Base-by-base conservation (phyloP, 2,888 invertebrate genomes). In the Orthosia cruda region DNA sequence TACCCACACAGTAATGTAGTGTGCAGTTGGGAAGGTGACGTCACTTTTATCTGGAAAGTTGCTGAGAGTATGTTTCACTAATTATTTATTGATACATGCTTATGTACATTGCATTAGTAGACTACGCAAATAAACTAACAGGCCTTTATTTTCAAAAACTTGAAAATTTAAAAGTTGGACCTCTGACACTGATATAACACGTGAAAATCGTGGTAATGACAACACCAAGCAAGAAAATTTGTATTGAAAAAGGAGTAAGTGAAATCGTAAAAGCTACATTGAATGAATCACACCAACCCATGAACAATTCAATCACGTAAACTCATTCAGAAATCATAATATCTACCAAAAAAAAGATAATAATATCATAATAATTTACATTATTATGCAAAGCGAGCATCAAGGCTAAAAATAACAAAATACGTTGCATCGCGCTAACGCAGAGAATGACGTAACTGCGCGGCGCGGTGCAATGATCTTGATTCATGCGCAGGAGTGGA, bases 391-490 rank as follows among this genome's bases (percentile, higher is more conserved):
- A 83, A 78, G n/a, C 61, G 18, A 45, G 23, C 52, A 23, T 54
- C n/a, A 45, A 18, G n/a, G 49, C 47, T 52, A 45, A 59, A 54
- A 26, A 40, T 9, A 40, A 50, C 72, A 62, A 61, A 81, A 63
- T 67, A 65, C 65, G 54, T 67, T 79, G 84, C 85, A 84, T 74
- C 69, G 59, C 4, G 32, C 87, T 76, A 74, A 72, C 62, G 32
- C 74, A 64, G 57, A 54, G 18, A 1, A 70, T 85, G 85, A 85
- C 87, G 87, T 69, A 61, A 75, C n/a, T 54, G 18, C 15, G 20
- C 64, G 73, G 23, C 13, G 20, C 64, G 73, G 85, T 87, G 75
- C 78, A 84, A 75, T 81, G 85, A 81, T 73, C 85, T 74, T 74
- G 47, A 74, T 74, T 73, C 54, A 55, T 71, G 77, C 76, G 71